Base-by-base conservation (phyloP, 2,888 invertebrate species). In the Trissolcus japonicus region DNA sequence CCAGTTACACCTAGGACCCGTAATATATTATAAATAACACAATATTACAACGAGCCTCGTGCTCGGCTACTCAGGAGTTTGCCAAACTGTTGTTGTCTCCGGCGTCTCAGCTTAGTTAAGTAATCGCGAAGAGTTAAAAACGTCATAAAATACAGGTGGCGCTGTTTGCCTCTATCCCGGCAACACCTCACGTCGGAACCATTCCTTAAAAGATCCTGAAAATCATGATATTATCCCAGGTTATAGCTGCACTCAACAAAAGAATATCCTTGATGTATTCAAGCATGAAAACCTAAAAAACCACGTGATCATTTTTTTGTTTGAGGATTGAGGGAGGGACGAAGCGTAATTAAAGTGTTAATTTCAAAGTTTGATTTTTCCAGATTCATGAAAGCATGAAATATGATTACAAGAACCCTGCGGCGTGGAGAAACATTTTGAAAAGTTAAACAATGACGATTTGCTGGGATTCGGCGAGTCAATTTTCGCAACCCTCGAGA, bases 11-110 rank as follows among this genome's bases (percentile, higher is more conserved):
- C 78, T 77, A 71, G 71, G 65, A 79, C 72, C 77, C 75, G 79
- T 83, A 82, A 83, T 82, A 82, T 82, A 83, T 83, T 83, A 82
- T 80, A 81, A 82, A 82, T 83, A 83, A 80, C 80, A 79, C 79
- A 78, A 83, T 83, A 83, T 83, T 80, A 81, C 81, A 80, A 76
- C 67, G 76, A 77, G 76, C 43, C 79, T 66, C 80, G 69, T 63
- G 78, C 77, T 61, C 54, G 79, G 81, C 77, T 78, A 80, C 80
- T 80, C 79, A 75, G 68, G 80, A 80, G 79, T 74, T 78, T 80
- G 73, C 53, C 63, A 76, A 79, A 79, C 79, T 78, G 69, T 75
- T 62, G 69, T 78, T 66, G 73, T 74, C 71, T 74, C 53, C 68
- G 54, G 46, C 66, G 59, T 68, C 66, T 66, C 62, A 41, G 56